Evolutionary conservation across 2,113 vertebrate species (phyloP), one percentile per base, ranked within the genome.

Genomic region (Gopherus evgoodei): DNA sequence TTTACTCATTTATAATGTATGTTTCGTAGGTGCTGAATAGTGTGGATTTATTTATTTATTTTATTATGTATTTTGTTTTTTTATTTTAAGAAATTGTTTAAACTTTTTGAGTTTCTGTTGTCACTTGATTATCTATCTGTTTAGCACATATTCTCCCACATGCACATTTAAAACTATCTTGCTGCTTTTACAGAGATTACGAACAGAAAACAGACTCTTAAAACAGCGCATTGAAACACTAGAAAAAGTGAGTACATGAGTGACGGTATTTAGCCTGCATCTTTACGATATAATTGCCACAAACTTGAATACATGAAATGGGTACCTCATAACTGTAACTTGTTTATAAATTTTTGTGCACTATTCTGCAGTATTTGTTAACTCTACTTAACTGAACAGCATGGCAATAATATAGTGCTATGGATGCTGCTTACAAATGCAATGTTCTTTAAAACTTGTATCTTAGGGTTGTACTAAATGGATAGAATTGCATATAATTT

Each of bases 171-270:
- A 87, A 95, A 56, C 82, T 62, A 14, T 75, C n/a, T 57, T 91
- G 83, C 62, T 91, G 96, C 19, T 81, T 86, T 93, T 98, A 52
- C 98, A 99, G 99, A 99, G 99, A 97, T 98, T 99, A 94, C 99
- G 99, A 47, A 99, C 99, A 90, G 99, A 99, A 98, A 99, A 99
- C 11, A 97, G 99, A 50, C 99, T 99, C 80, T 97, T 99, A 97
- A 99, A 99, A 96, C 99, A 99, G 93, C 99, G 99, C 91, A 99
- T 99, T 92, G 99, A 99, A 98, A 99, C 99, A 17, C 97, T 99
- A 97, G 99, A 99, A 98, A 99, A 99, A 98, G 99, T 99, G 98
- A 99, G 99, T 99, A 95, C 90, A 50, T 85, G 72, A 80, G 50
- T 83, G 65, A 65, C 50, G 82, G 65, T 17, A 54, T 47, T 38